Evolutionary conservation across 53 echinoderm and acorn worm species (phyloP).

Genomic region (Arbacia lixula): DNA sequence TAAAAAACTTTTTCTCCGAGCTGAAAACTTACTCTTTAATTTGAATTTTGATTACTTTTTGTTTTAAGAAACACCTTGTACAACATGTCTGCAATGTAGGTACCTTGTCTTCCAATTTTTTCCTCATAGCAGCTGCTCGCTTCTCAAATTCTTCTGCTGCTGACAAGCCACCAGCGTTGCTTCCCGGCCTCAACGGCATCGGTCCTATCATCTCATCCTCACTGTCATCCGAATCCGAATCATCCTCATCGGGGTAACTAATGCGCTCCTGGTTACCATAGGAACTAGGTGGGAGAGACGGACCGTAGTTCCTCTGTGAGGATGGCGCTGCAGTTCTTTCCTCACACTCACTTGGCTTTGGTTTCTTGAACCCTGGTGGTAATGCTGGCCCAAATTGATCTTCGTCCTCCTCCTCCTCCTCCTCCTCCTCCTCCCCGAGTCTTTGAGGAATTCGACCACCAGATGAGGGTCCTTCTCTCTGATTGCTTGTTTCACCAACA

Average conservation of each 20-base stretch:
- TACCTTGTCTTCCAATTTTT: conserved; percentile 81
- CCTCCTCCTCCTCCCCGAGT: background rate
- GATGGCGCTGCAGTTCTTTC: background rate
- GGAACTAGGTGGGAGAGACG: conserved; percentile 59
- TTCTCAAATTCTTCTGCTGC: conserved; percentile 84
- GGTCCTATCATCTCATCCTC: conserved; percentile 90
- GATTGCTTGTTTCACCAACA: background rate
- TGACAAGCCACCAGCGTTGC: conserved; percentile 30
- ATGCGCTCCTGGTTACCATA: conserved; percentile 1
- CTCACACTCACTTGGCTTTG: background rate
- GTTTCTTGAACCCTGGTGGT: conserved; percentile 54
- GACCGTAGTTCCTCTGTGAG: conserved; percentile 22
- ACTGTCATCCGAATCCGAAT: conserved; percentile 59
- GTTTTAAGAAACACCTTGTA: no score
- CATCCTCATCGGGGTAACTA: background rate
- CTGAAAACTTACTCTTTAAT: no score
- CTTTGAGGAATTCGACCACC: background rate
- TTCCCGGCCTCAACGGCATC: conserved; percentile 60
- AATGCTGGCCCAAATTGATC: conserved; percentile 76
- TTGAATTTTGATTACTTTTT: no score
- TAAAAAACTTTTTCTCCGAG: background rate
- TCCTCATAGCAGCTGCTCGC: conserved; percentile 81
- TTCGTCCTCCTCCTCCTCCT: conserved; percentile 56
- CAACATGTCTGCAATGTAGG: no score
- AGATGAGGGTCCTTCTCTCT: background rate